phyloP scores from a whole-genome alignment of 2,888 invertebrate genomes.

The Xanthia togata region DNA sequence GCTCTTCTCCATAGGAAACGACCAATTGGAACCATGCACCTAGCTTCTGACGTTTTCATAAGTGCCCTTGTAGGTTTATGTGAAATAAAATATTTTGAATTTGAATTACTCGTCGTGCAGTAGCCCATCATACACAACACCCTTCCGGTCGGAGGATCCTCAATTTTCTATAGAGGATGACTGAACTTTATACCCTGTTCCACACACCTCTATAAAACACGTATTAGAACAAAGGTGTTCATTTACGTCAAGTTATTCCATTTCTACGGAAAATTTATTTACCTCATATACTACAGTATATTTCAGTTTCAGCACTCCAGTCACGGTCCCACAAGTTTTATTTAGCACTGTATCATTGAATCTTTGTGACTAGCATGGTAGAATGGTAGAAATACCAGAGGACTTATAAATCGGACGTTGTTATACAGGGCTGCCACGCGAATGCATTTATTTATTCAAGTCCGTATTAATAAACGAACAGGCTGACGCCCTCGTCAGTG shows the following conservation, averaged over 20 bases:
- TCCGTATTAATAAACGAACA: constrained; percentile 7
- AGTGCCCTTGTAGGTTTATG: no score
- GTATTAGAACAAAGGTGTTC: neutral
- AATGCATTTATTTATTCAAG: constrained; percentile 27
- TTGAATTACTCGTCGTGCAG: no score
- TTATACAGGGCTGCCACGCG: constrained; percentile 40
- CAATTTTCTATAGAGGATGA: no score
- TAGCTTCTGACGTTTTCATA: no score
- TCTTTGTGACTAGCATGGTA: constrained; percentile 58
- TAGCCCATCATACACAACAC: no score
- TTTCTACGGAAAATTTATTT: constrained; percentile 1
- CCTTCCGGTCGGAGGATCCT: no score
- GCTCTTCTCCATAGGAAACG: no score
- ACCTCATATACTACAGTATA: constrained; percentile 13
- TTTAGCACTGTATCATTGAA: constrained; percentile 69
- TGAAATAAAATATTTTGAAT: no score
- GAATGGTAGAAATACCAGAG: constrained; percentile 56
- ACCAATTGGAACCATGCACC: no score
- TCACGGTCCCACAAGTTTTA: constrained; percentile 67
- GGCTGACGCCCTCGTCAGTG: constrained; percentile 8
- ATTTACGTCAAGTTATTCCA: constrained; percentile 9
- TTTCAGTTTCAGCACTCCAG: constrained; percentile 43
- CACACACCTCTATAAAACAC: neutral
- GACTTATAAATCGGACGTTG: constrained; percentile 62
- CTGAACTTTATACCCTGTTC: no score